A percentile compares a stretch with the other conserved stretches of the same genome.
These are phyloP conservation scores for human DNA, from an alignment of 2,113 vertebrate genomes.

Conservation along the genomic window DNA sequence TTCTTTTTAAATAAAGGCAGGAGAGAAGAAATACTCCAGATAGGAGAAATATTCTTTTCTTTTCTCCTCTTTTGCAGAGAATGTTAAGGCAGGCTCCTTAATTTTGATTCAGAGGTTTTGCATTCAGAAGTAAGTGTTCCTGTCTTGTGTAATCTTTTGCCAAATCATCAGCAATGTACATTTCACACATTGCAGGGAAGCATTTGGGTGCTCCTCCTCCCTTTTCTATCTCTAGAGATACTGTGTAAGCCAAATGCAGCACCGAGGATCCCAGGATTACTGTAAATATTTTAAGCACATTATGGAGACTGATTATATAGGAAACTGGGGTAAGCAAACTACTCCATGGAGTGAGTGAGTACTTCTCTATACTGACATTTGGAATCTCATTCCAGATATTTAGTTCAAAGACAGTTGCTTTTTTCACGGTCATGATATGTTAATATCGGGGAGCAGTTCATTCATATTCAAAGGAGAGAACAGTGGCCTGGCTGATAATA, in stretches of 20 bases:
- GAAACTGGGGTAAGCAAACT: neutral
- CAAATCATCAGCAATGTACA: neutral
- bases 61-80: neutral
- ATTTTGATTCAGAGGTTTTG: neutral
- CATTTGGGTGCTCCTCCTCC: neutral
- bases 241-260: neutral
- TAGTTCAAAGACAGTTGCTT: neutral
- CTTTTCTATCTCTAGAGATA: neutral
- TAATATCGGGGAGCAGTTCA: neutral
- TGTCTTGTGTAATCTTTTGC: neutral
- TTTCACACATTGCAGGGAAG: neutral
- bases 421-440: neutral
- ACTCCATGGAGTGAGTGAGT: neutral
- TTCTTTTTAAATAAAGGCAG: neutral
- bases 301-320: neutral
- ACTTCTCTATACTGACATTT: neutral
- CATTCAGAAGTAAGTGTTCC: neutral
- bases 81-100: neutral
- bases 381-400: neutral
- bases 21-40: neutral
- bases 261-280: neutral
- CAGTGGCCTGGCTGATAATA: rapidly evolving
- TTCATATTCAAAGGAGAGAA: neutral
- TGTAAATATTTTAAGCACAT: slow-evolving; percentile 36
- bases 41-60: neutral